These are phyloP conservation scores for Diglossa cyanea DNA, from an alignment of 2,797 vertebrate species.

Conservation along the genomic window DNA sequence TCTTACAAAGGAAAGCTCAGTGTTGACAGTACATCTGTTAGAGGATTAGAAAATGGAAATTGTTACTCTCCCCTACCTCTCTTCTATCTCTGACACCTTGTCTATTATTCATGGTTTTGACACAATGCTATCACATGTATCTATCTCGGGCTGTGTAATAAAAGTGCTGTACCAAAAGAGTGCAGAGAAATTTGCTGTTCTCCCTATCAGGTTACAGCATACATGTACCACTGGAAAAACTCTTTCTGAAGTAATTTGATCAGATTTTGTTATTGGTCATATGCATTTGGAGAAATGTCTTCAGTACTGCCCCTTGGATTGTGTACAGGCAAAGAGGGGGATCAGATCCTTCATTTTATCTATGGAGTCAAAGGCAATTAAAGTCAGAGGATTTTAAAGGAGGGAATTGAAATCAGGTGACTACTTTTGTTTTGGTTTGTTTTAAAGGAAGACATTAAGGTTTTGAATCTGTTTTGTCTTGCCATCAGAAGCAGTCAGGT, in stretches of 20 bases:
- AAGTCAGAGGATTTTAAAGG: background rate
- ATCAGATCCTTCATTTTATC: background rate
- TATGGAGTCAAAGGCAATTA: background rate
- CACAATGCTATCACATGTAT: background rate
- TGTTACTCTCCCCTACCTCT: background rate
- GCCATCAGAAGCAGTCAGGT: background rate
- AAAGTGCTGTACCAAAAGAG: background rate
- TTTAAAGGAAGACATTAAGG: background rate
- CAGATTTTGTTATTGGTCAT: background rate
- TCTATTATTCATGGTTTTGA: background rate
- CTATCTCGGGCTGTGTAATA: background rate
- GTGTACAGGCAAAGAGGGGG: background rate
- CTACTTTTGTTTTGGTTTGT: background rate
- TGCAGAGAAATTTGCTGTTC: background rate
- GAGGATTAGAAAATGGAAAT: background rate
- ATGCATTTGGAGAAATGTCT: background rate
- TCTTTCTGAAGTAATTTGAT: background rate
- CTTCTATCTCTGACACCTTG: background rate
- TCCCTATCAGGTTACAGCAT: background rate
- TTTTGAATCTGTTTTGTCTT: background rate
- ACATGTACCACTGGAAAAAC: accelerated
- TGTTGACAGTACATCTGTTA: background rate
- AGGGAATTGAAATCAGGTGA: background rate
- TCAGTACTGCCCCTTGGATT: background rate
- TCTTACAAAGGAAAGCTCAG: background rate